Percentiles rank a stretch among this genome's conserved stretches.
Conservation (phyloP, 37 sponge, comb jelly and placozoan species). For the Spongilla lacustris region DNA sequence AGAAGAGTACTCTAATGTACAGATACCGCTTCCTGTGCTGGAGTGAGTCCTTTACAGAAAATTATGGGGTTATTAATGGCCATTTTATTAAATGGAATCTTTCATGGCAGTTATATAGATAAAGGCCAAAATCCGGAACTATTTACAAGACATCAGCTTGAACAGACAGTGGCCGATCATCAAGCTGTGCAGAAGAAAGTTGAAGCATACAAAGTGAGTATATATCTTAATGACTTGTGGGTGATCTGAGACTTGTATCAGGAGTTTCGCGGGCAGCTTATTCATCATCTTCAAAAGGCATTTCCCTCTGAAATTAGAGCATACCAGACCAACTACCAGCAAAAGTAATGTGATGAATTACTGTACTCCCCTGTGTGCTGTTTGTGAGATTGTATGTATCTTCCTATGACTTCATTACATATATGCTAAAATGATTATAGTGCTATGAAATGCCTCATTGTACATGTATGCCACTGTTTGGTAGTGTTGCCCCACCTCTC, state of each 20-base stretch:
- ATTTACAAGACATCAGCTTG: slow-evolving; percentile 67
- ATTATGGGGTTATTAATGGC: background rate
- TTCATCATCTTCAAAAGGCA: slow-evolving; percentile 56
- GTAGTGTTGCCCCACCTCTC: too few species aligned
- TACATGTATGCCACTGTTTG: too few species aligned
- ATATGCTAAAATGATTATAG: too few species aligned
- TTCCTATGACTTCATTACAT: too few species aligned
- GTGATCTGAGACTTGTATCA: background rate
- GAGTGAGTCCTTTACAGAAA: slow-evolving; percentile 38
- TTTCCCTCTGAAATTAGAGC: slow-evolving; percentile 61
- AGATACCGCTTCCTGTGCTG: slow-evolving; percentile 69
- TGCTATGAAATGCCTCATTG: too few species aligned
- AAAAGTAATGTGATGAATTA: background rate
- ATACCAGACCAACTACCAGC: slow-evolving; percentile 27
- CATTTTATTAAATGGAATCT: background rate
- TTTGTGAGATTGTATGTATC: too few species aligned
- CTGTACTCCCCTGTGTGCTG: too few species aligned
- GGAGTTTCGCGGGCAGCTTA: slow-evolving; percentile 68
- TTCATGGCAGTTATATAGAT: slow-evolving; percentile 65
- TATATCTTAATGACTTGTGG: background rate
- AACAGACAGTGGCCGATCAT: slow-evolving; percentile 60
- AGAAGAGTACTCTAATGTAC: slow-evolving; percentile 56
- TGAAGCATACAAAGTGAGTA: slow-evolving; percentile 63
- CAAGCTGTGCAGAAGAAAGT: slow-evolving; percentile 61
- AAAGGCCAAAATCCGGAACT: slow-evolving; percentile 76